Conservation (phyloP, 2,797 vertebrate genomes). For the Acipenser ruthenus region DNA sequence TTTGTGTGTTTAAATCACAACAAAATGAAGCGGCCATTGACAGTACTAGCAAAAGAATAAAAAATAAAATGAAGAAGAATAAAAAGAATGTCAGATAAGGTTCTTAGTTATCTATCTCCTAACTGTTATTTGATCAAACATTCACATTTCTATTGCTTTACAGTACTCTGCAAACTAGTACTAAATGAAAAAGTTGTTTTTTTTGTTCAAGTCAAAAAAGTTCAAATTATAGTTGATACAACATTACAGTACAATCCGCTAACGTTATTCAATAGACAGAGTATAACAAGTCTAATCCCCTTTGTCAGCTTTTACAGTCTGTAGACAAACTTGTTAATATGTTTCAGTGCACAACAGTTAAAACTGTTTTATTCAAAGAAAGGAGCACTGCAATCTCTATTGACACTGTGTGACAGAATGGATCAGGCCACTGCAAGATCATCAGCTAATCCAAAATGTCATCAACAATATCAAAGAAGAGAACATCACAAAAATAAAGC, state of each 20-base stretch:
- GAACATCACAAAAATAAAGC: constrained; percentile 60
- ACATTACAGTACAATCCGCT: constrained; percentile 83
- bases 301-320: constrained; percentile 63
- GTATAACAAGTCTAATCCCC: constrained; percentile 68
- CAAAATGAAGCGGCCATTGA: constrained; percentile 70
- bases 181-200: constrained; percentile 62
- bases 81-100: constrained; percentile 62
- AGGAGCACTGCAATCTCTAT: constrained; percentile 48
- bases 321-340: constrained; percentile 61
- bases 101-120: constrained; percentile 56
- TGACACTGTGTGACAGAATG: constrained; percentile 54
- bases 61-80: constrained; percentile 40
- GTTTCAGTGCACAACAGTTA: constrained; percentile 70
- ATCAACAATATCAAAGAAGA: constrained; percentile 60
- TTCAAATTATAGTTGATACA: constrained; percentile 84
- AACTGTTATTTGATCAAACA: constrained; percentile 75
- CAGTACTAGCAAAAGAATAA: constrained; percentile 81
- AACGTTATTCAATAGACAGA: constrained; percentile 69
- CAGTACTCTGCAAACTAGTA: constrained; percentile 72
- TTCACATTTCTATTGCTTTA: constrained; percentile 83
- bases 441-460: constrained; percentile 48
- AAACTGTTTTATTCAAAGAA: constrained; percentile 59
- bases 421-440: constrained; percentile 41
- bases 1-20: constrained; percentile 75
- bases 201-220: constrained; percentile 66